Conservation (phyloP, 2,797 vertebrate species). For the Galagoides demidoff region DNA sequence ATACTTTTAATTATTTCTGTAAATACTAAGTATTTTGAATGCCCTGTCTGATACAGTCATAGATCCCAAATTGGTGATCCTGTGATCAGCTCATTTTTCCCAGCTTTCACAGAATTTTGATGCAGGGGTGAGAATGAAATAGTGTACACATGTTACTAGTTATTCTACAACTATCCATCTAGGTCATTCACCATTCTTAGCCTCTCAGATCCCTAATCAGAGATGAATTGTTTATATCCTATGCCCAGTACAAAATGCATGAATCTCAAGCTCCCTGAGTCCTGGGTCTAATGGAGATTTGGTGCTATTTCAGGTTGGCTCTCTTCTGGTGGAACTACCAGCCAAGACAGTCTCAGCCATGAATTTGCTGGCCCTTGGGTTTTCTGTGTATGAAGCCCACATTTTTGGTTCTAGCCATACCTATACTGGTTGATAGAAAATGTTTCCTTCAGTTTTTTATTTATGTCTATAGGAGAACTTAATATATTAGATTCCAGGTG, state of each 20-base stretch:
- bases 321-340: background rate
- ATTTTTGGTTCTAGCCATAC: background rate
- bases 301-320: background rate
- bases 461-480: background rate
- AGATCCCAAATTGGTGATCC: background rate
- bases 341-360: background rate
- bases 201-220: background rate
- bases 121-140: background rate
- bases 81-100: background rate
- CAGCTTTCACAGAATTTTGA: background rate
- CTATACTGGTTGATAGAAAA: background rate
- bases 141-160: background rate
- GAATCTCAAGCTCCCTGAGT: background rate
- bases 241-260: background rate
- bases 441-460: slow-evolving; percentile 29
- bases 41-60: background rate
- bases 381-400: background rate
- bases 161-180: background rate
- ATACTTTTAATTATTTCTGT: background rate
- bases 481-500: background rate
- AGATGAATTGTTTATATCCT: background rate
- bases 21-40: background rate
- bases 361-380: background rate
- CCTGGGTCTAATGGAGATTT: background rate
- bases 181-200: background rate